Conservation (phyloP, 2,113 vertebrate species). For the Ardeotis arabs region DNA sequence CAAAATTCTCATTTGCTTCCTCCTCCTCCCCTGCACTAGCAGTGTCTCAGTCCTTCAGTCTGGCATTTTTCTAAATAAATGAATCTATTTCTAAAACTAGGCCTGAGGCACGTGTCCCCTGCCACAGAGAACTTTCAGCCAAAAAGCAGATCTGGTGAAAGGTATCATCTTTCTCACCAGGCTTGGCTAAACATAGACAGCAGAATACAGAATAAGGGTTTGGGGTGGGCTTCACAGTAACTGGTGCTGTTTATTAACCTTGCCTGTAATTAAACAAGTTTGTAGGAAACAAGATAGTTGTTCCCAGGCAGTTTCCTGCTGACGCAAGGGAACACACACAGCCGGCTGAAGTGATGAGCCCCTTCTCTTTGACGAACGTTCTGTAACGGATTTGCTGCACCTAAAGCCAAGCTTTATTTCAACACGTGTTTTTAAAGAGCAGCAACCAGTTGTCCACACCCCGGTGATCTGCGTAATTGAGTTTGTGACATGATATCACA, state of each 20-base stretch:
- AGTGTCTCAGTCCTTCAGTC: background rate
- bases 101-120: rapidly evolving
- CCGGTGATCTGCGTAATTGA: conserved; percentile 3
- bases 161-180: background rate
- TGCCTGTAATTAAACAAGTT: background rate
- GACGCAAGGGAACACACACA: conserved; percentile 12
- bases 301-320: background rate
- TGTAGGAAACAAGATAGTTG: background rate
- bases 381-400: conserved; percentile 34
- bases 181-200: background rate
- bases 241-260: background rate
- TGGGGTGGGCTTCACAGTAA: background rate
- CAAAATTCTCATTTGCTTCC: background rate
- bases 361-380: background rate
- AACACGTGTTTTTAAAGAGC: conserved; percentile 13
- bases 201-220: background rate
- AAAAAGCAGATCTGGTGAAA: background rate
- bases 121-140: background rate
- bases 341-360: background rate
- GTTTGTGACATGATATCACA: background rate
- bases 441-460: background rate
- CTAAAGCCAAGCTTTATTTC: conserved; percentile 35
- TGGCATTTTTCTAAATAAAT: background rate
- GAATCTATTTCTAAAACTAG: background rate
- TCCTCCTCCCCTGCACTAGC: background rate